Evolutionary conservation across 2,113 vertebrate species (phyloP).

Genomic region (Dipodomys stephensi): DNA sequence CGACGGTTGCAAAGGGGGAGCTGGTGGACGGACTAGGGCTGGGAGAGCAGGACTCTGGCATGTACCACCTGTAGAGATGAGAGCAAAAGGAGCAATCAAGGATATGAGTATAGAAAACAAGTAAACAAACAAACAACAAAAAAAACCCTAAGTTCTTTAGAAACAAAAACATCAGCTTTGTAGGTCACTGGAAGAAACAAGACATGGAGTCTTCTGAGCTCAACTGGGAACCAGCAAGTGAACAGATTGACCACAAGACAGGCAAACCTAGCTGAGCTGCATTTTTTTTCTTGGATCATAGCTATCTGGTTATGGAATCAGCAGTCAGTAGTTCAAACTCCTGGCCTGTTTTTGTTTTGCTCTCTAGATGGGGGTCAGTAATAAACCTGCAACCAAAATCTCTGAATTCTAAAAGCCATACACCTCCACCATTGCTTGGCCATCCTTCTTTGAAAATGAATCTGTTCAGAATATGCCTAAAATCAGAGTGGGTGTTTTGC

Average conservation of each 20-base stretch:
- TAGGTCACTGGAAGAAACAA: constrained; percentile 10
- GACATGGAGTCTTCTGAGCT: not conserved
- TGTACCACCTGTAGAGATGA: constrained; percentile 90
- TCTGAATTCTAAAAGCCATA: not conserved
- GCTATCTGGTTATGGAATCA: not conserved
- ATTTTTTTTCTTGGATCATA: not conserved
- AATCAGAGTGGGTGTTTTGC: not conserved
- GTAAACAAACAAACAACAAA: too few relatives aligned
- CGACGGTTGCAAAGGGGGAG: constrained; percentile 92
- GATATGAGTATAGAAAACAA: not conserved
- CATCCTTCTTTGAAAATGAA: not conserved
- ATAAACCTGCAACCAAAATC: not conserved
- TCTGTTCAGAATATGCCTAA: not conserved
- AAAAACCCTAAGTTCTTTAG: not conserved
- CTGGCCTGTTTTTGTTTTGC: not conserved
- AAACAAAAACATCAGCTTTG: not conserved
- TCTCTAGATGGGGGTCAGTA: not conserved
- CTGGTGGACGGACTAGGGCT: constrained; percentile 93
- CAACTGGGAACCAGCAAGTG: not conserved
- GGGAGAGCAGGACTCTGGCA: constrained; percentile 97
- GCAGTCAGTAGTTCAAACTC: not conserved
- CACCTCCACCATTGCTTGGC: rapidly evolving
- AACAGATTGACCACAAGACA: not conserved
- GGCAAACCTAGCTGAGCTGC: not conserved
- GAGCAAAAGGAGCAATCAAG: constrained; percentile 69